Evolutionary conservation across 1,140 invertebrate genomes (phyloP).

Genomic region (Orchesella cincta): DNA sequence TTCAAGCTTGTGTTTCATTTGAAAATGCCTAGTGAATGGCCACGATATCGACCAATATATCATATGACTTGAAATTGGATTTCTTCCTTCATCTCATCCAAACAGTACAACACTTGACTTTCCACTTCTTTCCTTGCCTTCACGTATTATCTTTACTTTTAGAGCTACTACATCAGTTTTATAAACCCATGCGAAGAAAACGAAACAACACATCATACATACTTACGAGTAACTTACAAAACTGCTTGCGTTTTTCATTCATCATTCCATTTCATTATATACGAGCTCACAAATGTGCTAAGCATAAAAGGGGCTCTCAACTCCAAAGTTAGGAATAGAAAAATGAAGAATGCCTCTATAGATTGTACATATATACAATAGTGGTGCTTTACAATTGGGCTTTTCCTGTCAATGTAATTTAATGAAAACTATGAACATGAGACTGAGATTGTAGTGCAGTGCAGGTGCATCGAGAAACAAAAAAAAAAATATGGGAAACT

Average conservation of each 20-base stretch:
- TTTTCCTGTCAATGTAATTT: background rate
- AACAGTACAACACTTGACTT: constrained; percentile 10
- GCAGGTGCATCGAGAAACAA: background rate
- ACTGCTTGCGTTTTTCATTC: too few species aligned
- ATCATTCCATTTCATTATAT: too few species aligned
- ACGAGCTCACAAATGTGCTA: too few species aligned
- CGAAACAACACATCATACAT: too few species aligned
- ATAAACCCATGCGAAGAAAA: too few species aligned
- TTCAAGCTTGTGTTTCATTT: background rate
- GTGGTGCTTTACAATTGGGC: background rate
- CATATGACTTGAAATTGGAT: constrained; percentile 21
- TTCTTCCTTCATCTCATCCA: background rate
- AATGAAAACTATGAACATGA: background rate
- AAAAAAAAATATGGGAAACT: background rate
- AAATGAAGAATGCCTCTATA: background rate
- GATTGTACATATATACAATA: background rate
- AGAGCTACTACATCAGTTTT: too few species aligned
- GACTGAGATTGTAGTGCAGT: background rate
- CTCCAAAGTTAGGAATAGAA: too few species aligned
- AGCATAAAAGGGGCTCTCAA: too few species aligned
- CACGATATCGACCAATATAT: constrained; percentile 16
- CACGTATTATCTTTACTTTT: too few species aligned
- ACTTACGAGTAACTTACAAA: too few species aligned
- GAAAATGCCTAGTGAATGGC: background rate
- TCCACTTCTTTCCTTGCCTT: background rate